Evolutionary conservation across 1,140 invertebrate genomes (phyloP).

Genomic region (Trichoplusia ni): DNA sequence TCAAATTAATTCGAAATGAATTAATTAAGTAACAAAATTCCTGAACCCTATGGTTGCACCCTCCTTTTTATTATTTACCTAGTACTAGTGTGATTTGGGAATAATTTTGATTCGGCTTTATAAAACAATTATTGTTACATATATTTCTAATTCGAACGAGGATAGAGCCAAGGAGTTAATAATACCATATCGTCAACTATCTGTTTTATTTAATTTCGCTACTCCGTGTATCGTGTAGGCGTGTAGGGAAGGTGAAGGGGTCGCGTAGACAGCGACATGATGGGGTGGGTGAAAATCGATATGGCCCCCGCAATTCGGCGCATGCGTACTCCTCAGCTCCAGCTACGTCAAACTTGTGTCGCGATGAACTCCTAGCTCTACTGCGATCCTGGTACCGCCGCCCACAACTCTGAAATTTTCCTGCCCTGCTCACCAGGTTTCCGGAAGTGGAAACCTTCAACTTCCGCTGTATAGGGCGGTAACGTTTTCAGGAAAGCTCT

Average conservation of each 20-base stretch:
- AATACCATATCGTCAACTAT: not conserved
- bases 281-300: slow-evolving; percentile 57
- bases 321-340: slow-evolving; percentile 46
- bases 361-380: slow-evolving; percentile 37
- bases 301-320: slow-evolving; percentile 44
- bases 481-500: slow-evolving; percentile 1
- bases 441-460: slow-evolving; percentile 63
- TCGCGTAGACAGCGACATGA: not conserved
- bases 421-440: slow-evolving; percentile 73
- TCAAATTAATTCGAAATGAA: no score
- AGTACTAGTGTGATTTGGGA: no score
- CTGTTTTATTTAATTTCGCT: not conserved
- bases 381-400: slow-evolving; percentile 67
- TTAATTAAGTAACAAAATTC: no score
- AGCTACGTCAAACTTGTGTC: not conserved
- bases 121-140: no score
- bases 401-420: slow-evolving; percentile 79
- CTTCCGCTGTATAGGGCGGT: slow-evolving; percentile 72
- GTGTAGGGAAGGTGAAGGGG: not conserved
- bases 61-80: no score
- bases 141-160: no score
- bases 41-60: no score
- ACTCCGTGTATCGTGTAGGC: not conserved
- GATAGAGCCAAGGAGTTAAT: no score
- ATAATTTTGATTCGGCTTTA: no score